Evolutionary conservation across 2,797 vertebrate genomes (phyloP).

Genomic region (Micrastur ruficollis): DNA sequence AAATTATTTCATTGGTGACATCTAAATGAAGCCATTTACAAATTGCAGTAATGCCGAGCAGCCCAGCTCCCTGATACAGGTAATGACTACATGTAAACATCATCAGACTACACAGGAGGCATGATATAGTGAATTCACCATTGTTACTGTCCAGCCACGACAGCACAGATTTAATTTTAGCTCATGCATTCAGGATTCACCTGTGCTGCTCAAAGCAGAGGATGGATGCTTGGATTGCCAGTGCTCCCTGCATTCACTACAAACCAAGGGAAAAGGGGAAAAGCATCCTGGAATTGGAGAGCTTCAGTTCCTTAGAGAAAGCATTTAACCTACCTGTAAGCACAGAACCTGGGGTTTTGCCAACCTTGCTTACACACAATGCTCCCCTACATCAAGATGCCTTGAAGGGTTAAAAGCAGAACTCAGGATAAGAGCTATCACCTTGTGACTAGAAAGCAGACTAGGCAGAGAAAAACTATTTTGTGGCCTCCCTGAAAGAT

Average conservation of each 20-base stretch:
- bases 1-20: constrained; percentile 42
- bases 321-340: neutral
- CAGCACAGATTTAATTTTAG: neutral
- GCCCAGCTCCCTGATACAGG: neutral
- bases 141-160: neutral
- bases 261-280: neutral
- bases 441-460: neutral
- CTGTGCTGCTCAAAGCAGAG: neutral
- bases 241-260: neutral
- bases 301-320: neutral
- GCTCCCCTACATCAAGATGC: neutral
- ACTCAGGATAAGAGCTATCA: neutral
- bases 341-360: neutral
- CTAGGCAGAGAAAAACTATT: neutral
- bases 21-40: constrained; percentile 56
- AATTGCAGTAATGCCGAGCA: neutral
- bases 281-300: neutral
- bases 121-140: neutral
- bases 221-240: neutral
- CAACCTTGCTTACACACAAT: neutral
- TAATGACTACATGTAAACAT: neutral
- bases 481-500: neutral
- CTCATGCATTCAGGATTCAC: neutral
- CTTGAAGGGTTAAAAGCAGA: neutral
- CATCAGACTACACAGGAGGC: neutral